Conservation (phyloP, 2,888 invertebrate genomes). For the Lochmaea capreae region DNA sequence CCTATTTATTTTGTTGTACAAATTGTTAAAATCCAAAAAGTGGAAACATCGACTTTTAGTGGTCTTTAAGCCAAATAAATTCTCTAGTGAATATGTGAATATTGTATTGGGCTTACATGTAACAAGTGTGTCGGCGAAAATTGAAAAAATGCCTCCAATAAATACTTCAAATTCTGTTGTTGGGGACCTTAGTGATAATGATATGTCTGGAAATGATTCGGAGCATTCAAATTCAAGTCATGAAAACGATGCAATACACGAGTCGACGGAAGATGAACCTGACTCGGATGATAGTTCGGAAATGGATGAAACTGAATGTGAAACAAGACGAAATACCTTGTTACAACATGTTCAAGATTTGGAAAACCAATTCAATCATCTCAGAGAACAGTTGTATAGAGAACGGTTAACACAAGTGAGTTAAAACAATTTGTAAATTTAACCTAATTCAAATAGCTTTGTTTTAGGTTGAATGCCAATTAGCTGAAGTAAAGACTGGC, state of each 20-base stretch:
- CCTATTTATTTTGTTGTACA: background rate
- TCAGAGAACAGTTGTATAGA: slow-evolving; percentile 89
- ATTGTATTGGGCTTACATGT: background rate
- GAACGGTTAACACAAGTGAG: slow-evolving; percentile 81
- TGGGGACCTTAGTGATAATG: slow-evolving; percentile 72
- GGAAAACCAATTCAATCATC: slow-evolving; percentile 87
- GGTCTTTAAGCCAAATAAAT: background rate
- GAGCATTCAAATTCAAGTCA: slow-evolving; percentile 77
- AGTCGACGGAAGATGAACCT: slow-evolving; percentile 84
- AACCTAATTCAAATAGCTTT: slow-evolving; percentile 4
- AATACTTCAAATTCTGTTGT: slow-evolving; percentile 24
- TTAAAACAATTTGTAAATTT: background rate
- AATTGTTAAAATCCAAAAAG: background rate
- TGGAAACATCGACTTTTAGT: background rate
- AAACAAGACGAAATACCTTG: slow-evolving; percentile 83
- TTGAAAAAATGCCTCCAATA: slow-evolving; percentile 35
- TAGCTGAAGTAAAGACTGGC: slow-evolving; percentile 87
- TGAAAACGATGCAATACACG: slow-evolving; percentile 73
- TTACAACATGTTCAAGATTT: slow-evolving; percentile 88
- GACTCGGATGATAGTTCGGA: slow-evolving; percentile 89
- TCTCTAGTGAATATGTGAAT: slow-evolving; percentile 5
- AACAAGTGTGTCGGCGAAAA: background rate
- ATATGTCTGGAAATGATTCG: slow-evolving; percentile 77
- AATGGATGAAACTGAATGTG: slow-evolving; percentile 93
- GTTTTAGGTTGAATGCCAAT: slow-evolving; percentile 73